These are phyloP conservation scores for Glyphotaelius pellucidus DNA, from an alignment of 2,888 invertebrate species.

Conservation along the genomic window DNA sequence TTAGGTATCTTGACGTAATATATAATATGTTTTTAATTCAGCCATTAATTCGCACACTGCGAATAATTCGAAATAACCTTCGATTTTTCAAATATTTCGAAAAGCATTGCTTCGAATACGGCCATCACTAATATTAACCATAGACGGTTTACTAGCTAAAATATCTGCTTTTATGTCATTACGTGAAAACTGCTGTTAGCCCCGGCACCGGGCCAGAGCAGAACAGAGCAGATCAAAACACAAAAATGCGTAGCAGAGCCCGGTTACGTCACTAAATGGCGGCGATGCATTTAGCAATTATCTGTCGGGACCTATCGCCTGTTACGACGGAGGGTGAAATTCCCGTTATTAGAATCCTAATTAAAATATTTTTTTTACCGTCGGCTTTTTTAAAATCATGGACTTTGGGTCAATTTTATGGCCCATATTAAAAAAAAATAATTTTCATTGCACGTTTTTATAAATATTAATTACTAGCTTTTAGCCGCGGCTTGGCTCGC, in stretches of 20 bases:
- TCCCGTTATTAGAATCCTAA: background rate
- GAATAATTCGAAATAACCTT: no score
- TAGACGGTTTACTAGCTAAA: background rate
- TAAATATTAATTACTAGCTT: no score
- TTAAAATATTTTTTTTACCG: background rate
- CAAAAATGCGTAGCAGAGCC: background rate
- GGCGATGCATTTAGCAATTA: conserved; percentile 17
- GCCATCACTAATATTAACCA: no score
- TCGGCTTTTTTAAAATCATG: background rate
- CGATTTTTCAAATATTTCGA: no score
- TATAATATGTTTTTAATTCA: no score
- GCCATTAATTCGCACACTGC: no score
- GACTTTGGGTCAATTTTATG: background rate
- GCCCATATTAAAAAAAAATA: no score
- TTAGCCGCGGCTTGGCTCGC: no score
- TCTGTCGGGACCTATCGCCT: background rate
- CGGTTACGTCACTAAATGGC: background rate
- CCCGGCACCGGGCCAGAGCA: background rate
- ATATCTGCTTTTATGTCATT: background rate
- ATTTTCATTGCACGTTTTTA: no score
- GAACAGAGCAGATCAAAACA: background rate
- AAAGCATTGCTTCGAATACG: no score
- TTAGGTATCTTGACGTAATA: no score
- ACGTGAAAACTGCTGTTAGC: background rate
- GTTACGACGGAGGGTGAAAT: background rate